Base-by-base conservation (phyloP, 2,113 vertebrate genomes). In the Myxocyprinus asiaticus region DNA sequence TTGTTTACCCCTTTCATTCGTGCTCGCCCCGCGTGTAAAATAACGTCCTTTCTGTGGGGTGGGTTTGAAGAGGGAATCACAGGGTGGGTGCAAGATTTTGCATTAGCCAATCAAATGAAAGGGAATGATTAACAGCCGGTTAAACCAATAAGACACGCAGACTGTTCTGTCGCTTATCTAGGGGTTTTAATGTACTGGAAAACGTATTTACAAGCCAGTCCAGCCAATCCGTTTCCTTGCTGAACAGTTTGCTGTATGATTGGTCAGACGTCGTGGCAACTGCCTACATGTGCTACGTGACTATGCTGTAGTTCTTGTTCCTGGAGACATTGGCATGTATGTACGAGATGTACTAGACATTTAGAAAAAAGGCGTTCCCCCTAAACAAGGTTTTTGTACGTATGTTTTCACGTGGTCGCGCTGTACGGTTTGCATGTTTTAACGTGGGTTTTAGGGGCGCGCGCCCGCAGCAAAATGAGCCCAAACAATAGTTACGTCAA, bases 271-370 rank as follows among this genome's bases (percentile, higher is more conserved):
- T 42, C 56, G 2, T 69, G 59, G 56, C 59, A 76, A 56, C 15
- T 17, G 55, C 77, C 50, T 80, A 67, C 84, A 83, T 86, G 86
- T 5, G 74, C 66, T 87, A 87, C 86, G 86, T 87, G 86, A 85
- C 86, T 33, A 11, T 65, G 33, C 8, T 65, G 22, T 33, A 33
- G 22, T 33, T 33, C 64, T 17, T 58, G 61, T 76, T 65, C 62
- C 14, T 4, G 5, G 22, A 22, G 11, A 33, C 44, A 4, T 44
- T 7, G 33, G 8, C 33, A 17, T 76, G 73, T 4, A n/a, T 4
- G 62, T 17, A 65, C 73, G 43, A 8, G 50, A 44, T 59, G 17
- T 62, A 33, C 22, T 33, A 33, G 22, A 33, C 1, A 33, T 33
- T 33, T 33, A 33, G 22, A 33, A 33, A 3, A 33, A 33, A 33